phyloP scores from a whole-genome alignment of 2,797 vertebrate genomes.

The Ptychadena robeensis region DNA sequence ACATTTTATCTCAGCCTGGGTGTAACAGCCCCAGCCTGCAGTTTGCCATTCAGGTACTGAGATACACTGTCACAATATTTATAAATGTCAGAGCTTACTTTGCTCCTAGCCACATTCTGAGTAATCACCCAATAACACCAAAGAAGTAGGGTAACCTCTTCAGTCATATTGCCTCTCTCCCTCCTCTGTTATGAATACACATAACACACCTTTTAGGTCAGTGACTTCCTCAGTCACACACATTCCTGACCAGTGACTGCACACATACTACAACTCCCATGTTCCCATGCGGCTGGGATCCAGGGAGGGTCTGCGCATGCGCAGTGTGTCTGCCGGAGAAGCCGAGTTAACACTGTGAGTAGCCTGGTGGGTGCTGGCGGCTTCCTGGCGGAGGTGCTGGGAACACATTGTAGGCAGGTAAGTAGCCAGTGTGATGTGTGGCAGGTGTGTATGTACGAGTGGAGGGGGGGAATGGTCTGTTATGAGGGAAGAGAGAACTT shows the following conservation, averaged over 20 bases:
- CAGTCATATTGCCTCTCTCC: not conserved
- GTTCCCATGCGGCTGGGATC: not conserved
- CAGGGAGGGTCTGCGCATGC: slow-evolving; percentile 55
- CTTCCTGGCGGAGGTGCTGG: slow-evolving; percentile 29
- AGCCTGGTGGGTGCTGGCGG: slow-evolving; percentile 44
- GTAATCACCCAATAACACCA: too few relatives aligned
- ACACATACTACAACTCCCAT: slow-evolving; percentile 52
- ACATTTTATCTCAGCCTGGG: too few relatives aligned
- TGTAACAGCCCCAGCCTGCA: too few relatives aligned
- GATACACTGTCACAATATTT: too few relatives aligned
- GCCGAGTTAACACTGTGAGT: not conserved
- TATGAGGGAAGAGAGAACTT: not conserved
- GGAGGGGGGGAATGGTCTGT: not conserved
- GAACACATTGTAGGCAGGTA: slow-evolving; percentile 9
- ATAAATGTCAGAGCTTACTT: too few relatives aligned
- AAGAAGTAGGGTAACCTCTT: too few relatives aligned
- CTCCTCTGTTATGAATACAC: not conserved
- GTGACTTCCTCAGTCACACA: not conserved
- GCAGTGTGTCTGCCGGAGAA: not conserved
- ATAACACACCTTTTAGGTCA: slow-evolving; percentile 21
- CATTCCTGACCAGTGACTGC: slow-evolving; percentile 39
- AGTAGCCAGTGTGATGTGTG: not conserved
- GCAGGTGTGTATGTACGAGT: not conserved
- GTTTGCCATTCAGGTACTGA: too few relatives aligned
- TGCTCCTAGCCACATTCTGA: too few relatives aligned